These are phyloP conservation scores for Prinia subflava DNA, from an alignment of 2,113 vertebrate species.

Conservation along the genomic window DNA sequence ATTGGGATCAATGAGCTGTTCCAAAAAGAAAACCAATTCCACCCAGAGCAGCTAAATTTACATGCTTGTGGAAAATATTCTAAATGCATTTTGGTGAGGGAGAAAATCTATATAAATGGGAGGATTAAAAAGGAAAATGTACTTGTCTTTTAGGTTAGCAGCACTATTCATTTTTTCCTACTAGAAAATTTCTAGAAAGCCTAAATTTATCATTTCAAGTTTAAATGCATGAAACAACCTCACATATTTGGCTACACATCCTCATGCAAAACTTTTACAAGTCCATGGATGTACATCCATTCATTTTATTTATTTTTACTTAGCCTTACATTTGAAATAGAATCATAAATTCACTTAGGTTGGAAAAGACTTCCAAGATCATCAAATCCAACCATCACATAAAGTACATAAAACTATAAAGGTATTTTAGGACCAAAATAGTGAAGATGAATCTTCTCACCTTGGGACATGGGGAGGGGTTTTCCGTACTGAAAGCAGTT, in stretches of 20 bases:
- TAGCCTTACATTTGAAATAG: neutral
- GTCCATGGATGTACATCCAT: neutral
- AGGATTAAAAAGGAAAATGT: neutral
- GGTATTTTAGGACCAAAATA: neutral
- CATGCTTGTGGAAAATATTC: neutral
- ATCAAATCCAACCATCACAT: neutral
- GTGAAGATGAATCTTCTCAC: neutral
- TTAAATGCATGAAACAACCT: neutral
- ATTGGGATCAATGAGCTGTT: rapidly evolving
- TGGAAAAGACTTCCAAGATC: neutral
- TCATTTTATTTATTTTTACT: neutral
- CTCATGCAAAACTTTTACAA: neutral
- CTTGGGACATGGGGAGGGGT: neutral
- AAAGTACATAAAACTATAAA: neutral
- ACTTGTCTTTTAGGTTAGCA: neutral
- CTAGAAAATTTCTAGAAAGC: neutral
- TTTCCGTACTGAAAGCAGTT: neutral
- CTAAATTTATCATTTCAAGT: neutral
- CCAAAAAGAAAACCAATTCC: neutral
- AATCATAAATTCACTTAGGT: neutral
- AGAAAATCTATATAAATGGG: neutral
- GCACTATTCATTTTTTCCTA: neutral
- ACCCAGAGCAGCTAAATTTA: neutral
- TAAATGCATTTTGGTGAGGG: neutral
- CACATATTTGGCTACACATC: neutral